A percentile compares a stretch with the other conserved stretches of the same genome.
Conservation (phyloP, 1,140 invertebrate genomes). For the Apis florea region DNA sequence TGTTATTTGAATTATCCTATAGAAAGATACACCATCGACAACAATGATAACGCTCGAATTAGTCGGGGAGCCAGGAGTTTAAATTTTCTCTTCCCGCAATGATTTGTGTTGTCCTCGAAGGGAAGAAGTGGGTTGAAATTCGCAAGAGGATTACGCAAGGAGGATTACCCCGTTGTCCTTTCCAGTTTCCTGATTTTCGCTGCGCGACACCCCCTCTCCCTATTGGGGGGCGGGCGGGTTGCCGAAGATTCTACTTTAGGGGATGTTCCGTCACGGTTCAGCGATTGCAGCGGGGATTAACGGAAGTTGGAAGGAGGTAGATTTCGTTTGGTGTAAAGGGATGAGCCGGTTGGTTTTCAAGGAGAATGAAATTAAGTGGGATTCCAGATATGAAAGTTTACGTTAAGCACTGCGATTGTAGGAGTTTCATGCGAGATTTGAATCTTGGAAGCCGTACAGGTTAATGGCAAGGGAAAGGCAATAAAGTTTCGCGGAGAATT, state of each 20-base stretch:
- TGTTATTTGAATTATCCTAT: too few relatives aligned
- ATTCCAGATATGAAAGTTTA: not conserved
- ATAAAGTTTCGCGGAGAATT: too few relatives aligned
- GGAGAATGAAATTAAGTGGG: not conserved
- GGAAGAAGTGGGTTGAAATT: not conserved
- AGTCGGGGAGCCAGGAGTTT: too few relatives aligned
- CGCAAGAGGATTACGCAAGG: conserved; percentile 10
- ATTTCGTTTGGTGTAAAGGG: not conserved
- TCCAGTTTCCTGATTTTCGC: conserved; percentile 14
- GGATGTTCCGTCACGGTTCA: conserved; percentile 1
- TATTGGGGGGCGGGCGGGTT: not conserved
- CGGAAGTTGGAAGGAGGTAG: not conserved
- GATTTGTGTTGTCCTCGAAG: too few relatives aligned
- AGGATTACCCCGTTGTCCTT: conserved; percentile 9
- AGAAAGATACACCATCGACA: too few relatives aligned
- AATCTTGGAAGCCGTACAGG: too few relatives aligned
- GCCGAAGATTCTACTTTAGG: not conserved
- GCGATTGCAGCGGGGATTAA: not conserved
- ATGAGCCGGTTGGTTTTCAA: too few relatives aligned
- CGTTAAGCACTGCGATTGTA: too few relatives aligned
- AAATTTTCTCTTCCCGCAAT: too few relatives aligned
- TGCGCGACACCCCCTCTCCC: not conserved
- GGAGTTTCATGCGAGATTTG: too few relatives aligned
- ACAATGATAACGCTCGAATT: too few relatives aligned
- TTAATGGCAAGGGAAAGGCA: too few relatives aligned